Conservation (phyloP, 2,113 vertebrate species). For the Xiphophorus couchianus region DNA sequence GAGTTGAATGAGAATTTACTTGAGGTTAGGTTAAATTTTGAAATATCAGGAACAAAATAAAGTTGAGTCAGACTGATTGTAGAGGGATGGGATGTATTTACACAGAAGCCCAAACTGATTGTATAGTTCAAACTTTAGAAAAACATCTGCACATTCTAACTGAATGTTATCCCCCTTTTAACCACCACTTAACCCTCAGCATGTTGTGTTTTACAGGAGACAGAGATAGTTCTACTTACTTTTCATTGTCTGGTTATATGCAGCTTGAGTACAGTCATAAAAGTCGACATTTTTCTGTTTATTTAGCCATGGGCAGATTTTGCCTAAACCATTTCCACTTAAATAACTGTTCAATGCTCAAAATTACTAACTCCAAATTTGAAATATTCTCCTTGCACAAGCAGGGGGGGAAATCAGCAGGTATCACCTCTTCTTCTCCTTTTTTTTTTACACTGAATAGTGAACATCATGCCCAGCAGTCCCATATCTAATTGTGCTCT, state of each 20-base stretch:
- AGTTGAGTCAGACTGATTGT: background rate
- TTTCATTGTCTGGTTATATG: conserved; percentile 41
- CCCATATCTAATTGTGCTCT: conserved; percentile 63
- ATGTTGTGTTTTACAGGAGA: conserved; percentile 58
- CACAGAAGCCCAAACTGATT: background rate
- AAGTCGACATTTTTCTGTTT: conserved; percentile 71
- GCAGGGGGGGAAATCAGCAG: conserved; percentile 34
- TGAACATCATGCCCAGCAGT: conserved; percentile 47
- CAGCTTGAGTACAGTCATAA: conserved; percentile 59
- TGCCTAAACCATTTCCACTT: conserved; percentile 50
- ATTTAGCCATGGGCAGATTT: conserved; percentile 63
- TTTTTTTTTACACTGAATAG: conserved; percentile 28
- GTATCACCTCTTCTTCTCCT: conserved; percentile 14
- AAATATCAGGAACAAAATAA: background rate
- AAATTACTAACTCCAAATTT: conserved; percentile 57
- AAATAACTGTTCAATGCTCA: conserved; percentile 63
- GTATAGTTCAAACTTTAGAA: conserved; percentile 2
- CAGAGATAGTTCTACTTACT: conserved; percentile 23
- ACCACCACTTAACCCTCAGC: conserved; percentile 19
- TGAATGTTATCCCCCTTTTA: conserved; percentile 27
- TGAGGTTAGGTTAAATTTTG: background rate
- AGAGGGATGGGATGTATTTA: background rate
- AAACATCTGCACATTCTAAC: conserved; percentile 29
- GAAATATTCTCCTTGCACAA: conserved; percentile 48
- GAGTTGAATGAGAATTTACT: conserved; percentile 4